phyloP scores from a whole-genome alignment of 1,140 invertebrate genomes.

The Drosophila murphyi region DNA sequence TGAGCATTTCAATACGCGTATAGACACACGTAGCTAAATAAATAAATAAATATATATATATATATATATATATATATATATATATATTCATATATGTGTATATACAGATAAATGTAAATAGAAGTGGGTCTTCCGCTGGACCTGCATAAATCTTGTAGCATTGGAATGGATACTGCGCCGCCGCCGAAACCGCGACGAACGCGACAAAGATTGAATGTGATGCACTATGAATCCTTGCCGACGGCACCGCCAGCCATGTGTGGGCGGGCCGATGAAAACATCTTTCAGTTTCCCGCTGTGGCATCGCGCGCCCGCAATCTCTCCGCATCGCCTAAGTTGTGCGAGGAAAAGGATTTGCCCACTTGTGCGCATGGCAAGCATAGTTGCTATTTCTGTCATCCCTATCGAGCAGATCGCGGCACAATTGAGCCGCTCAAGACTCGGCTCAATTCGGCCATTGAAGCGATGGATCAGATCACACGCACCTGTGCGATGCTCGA shows the following conservation, averaged over 20 bases:
- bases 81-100: neutral
- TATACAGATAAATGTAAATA: conserved; percentile 17
- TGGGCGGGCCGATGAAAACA: conserved; percentile 61
- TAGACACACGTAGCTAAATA: conserved; percentile 17
- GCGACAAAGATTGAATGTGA: conserved; percentile 41
- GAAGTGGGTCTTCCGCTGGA: neutral
- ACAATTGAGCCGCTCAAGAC: conserved; percentile 72
- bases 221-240: conserved; percentile 74
- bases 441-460: conserved; percentile 67
- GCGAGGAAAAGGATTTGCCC: conserved; percentile 59
- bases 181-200: conserved; percentile 67
- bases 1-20: conserved; percentile 61
- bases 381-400: conserved; percentile 61
- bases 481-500: conserved; percentile 63
- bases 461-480: conserved; percentile 69
- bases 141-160: neutral
- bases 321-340: conserved; percentile 58
- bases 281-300: conserved; percentile 74
- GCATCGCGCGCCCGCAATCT: conserved; percentile 62
- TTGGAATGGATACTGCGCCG: conserved; percentile 50
- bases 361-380: conserved; percentile 64
- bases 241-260: conserved; percentile 77
- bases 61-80: neutral
- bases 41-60: neutral
- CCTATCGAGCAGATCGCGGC: conserved; percentile 61